A percentile compares a stretch with the other conserved stretches of the same genome.
Evolutionary conservation across 1,140 invertebrate genomes (phyloP).

Genomic region (Drosophila neocordata): DNA sequence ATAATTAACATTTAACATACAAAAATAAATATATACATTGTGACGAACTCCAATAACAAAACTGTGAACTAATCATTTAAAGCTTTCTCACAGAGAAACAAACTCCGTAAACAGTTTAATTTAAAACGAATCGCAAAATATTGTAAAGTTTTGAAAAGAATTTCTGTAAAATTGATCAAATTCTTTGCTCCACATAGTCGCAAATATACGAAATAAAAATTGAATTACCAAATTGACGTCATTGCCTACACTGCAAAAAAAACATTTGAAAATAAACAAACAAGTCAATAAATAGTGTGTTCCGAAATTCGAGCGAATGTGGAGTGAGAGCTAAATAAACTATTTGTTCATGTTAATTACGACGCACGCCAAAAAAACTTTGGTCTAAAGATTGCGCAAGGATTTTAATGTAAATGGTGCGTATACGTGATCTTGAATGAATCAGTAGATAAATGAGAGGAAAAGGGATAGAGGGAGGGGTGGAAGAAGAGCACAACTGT

Average conservation of each 20-base stretch:
- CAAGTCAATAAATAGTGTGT: constrained; percentile 63
- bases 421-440: constrained; percentile 71
- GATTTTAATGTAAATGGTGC: constrained; percentile 73
- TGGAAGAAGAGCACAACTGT: constrained; percentile 16
- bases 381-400: constrained; percentile 58
- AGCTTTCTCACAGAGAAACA: constrained; percentile 1
- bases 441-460: constrained; percentile 34
- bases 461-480: not conserved
- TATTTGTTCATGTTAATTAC: constrained; percentile 41
- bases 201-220: constrained; percentile 16
- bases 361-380: constrained; percentile 50
- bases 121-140: not conserved
- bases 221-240: constrained; percentile 62
- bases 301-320: constrained; percentile 35
- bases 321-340: constrained; percentile 52
- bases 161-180: constrained; percentile 36
- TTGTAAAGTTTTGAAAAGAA: constrained; percentile 1
- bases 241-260: constrained; percentile 65
- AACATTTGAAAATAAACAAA: constrained; percentile 30
- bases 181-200: constrained; percentile 50
- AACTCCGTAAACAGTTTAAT: constrained; percentile 21
- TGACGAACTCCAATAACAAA: constrained; percentile 28
- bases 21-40: constrained; percentile 28
- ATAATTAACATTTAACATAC: constrained; percentile 33
- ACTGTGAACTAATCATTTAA: not conserved